Evolutionary conservation across 2,797 vertebrate species (phyloP).

Genomic region (Enteromius afrohamiltoni): DNA sequence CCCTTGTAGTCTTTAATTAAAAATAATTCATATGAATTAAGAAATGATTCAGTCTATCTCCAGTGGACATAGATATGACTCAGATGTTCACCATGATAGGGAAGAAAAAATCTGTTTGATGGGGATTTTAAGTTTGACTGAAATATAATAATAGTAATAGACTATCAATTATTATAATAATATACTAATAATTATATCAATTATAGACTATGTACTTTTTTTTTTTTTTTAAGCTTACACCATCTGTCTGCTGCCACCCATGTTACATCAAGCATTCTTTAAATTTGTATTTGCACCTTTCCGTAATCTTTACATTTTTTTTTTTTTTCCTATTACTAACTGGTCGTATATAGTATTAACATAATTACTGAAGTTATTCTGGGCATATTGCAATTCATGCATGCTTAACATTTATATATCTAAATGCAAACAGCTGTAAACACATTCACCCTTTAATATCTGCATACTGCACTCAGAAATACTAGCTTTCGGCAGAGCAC

Average conservation of each 20-base stretch:
- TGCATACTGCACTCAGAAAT: neutral
- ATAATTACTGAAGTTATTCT: neutral
- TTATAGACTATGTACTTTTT: neutral
- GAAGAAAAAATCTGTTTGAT: neutral
- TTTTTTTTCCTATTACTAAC: neutral
- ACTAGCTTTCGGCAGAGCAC: neutral
- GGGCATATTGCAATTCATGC: neutral
- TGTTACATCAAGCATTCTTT: neutral
- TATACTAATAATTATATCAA: no score
- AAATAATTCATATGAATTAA: neutral
- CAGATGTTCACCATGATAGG: neutral
- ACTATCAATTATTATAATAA: no score
- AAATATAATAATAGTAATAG: neutral
- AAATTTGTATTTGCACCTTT: neutral
- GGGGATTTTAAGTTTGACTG: neutral
- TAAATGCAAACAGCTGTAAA: neutral
- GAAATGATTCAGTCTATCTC: neutral
- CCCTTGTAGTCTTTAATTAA: neutral
- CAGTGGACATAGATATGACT: neutral
- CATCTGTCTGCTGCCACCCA: neutral
- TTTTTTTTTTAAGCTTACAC: neutral
- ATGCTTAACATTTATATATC: neutral
- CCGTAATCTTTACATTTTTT: neutral
- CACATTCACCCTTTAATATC: neutral
- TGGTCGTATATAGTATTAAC: neutral